A percentile compares a stretch with the other conserved stretches of the same genome.
Conservation (phyloP, 2,888 invertebrate genomes). For the Aproaerema taeniolella region DNA sequence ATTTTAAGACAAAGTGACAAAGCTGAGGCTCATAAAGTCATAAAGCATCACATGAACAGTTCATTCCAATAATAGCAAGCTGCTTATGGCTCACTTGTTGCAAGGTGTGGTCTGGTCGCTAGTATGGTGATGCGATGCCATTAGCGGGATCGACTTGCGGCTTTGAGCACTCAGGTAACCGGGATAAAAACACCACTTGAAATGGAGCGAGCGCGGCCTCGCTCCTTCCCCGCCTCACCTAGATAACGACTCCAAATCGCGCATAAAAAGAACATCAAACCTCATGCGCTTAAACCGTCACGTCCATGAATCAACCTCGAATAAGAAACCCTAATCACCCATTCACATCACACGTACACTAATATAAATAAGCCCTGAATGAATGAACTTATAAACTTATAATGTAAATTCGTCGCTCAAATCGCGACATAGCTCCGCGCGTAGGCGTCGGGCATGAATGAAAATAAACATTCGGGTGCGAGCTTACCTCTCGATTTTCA, state of each 20-base stretch:
- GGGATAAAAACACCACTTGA: slow-evolving; percentile 73
- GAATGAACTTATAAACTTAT: slow-evolving; percentile 60
- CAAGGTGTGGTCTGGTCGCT: slow-evolving; percentile 38
- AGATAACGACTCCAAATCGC: slow-evolving; percentile 50
- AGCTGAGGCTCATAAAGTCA: too few species aligned
- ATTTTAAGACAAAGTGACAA: too few species aligned
- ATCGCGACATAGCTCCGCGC: slow-evolving; percentile 67
- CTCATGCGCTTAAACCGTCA: slow-evolving; percentile 6
- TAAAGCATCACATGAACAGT: too few species aligned
- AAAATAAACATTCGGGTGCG: slow-evolving; percentile 58
- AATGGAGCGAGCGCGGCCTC: slow-evolving; percentile 54
- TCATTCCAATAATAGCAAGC: slow-evolving; percentile 19
- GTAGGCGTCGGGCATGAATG: slow-evolving; percentile 69
- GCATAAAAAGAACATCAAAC: slow-evolving; percentile 32
- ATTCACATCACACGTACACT: slow-evolving; percentile 63
- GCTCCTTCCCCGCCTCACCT: slow-evolving; percentile 49
- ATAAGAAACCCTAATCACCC: slow-evolving; percentile 53
- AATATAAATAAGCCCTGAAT: slow-evolving; percentile 66
- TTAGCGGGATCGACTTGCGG: slow-evolving; percentile 46
- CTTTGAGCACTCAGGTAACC: slow-evolving; percentile 57
- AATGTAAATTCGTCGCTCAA: slow-evolving; percentile 73
- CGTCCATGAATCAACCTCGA: slow-evolving; percentile 42
- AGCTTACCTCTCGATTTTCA: slow-evolving; percentile 71
- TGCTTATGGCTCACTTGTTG: slow-evolving; percentile 29
- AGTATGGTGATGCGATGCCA: slow-evolving; percentile 34